Percentiles rank a stretch among this genome's conserved stretches.
phyloP scores from a whole-genome alignment of 2,797 vertebrate species.

The Aselliscus stoliczkanus region DNA sequence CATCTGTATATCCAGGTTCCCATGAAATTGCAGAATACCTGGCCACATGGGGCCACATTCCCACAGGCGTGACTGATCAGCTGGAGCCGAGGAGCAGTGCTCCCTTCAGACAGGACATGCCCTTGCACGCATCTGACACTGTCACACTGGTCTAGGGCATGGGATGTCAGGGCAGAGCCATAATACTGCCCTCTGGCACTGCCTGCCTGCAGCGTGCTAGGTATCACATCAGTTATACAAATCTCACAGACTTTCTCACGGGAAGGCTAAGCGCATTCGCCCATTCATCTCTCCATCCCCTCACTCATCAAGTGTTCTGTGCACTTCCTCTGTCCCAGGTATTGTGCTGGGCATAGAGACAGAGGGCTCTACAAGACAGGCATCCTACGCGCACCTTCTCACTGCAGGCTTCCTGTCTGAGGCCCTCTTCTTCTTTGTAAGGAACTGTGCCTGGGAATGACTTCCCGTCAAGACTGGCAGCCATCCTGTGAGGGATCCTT shows the following conservation, averaged over 20 bases:
- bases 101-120: not conserved
- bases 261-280: not conserved
- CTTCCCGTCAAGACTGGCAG: not conserved
- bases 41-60: no score
- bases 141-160: not conserved
- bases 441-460: not conserved
- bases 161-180: not conserved
- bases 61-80: not conserved
- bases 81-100: not conserved
- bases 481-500: not conserved
- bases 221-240: fast-evolving
- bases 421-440: not conserved
- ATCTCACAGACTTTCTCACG: not conserved
- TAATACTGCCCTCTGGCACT: fast-evolving
- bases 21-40: not conserved
- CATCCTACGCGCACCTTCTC: not conserved
- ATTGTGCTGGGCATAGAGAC: not conserved
- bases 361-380: not conserved
- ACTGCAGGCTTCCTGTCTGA: not conserved
- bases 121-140: not conserved
- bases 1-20: not conserved
- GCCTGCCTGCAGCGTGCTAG: fast-evolving
- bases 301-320: not conserved
- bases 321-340: not conserved
- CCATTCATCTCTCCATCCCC: fast-evolving